Evolutionary conservation across 2,797 vertebrate genomes (phyloP).

Genomic region (Tachyglossus aculeatus): DNA sequence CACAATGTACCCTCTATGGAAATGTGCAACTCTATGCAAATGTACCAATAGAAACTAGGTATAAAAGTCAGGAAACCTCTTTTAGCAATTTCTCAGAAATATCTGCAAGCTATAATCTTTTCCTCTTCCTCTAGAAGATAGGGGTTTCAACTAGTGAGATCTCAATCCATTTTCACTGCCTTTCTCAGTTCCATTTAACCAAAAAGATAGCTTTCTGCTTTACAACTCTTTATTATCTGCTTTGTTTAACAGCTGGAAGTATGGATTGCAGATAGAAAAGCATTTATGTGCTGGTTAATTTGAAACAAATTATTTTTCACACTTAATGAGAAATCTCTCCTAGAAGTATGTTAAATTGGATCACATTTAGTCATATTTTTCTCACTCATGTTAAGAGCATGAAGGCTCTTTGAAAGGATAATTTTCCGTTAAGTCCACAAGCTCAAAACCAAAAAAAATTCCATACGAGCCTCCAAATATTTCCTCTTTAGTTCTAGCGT

Average conservation of each 20-base stretch:
- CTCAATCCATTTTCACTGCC: background rate
- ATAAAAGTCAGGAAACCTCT: background rate
- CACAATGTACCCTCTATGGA: too few species aligned
- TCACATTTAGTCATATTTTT: constrained; percentile 38
- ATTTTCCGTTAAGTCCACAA: constrained; percentile 36
- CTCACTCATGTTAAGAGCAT: constrained; percentile 19
- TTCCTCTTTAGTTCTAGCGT: constrained; percentile 14
- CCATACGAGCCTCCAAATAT: constrained; percentile 26
- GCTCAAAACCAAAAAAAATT: constrained; percentile 18
- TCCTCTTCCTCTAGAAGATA: background rate
- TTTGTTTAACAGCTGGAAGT: background rate
- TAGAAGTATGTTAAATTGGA: constrained; percentile 30
- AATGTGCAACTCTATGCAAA: constrained; percentile 5
- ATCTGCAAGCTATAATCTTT: background rate
- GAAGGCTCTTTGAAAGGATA: constrained; percentile 37
- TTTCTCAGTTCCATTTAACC: background rate
- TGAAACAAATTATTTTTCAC: background rate
- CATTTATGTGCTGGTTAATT: background rate
- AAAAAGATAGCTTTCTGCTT: background rate
- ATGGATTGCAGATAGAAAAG: background rate
- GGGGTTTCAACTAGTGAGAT: background rate
- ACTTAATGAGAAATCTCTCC: constrained; percentile 35
- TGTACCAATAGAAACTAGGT: background rate
- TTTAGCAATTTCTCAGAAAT: background rate
- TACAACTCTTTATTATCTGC: background rate